Evolutionary conservation across 1,140 invertebrate species (phyloP), one percentile per base, ranked within the genome.

Genomic region (Drosophila albomicans): DNA sequence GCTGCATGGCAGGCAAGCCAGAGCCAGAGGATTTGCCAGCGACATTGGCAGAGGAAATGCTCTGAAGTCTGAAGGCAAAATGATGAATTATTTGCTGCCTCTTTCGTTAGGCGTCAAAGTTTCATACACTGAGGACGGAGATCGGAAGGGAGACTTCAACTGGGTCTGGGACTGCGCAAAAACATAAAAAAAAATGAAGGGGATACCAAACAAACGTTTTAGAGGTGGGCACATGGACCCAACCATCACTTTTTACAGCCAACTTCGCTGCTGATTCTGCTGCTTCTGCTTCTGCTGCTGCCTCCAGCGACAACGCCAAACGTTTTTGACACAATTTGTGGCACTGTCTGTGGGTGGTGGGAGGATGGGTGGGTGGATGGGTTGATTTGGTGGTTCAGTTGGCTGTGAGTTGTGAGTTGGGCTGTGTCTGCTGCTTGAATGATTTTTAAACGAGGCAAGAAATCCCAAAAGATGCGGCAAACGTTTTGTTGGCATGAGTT

Each of bases 391-490:
- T 56, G 52, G 32, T 11, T 56, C 51, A 46, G n/a, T 51, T 5
- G 54, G 54, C 45, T 49, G 48, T 58, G 69, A 28, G 43, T 46
- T 77, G 77, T 68, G 79, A 65, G 80, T 84, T 75, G 45, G 81
- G 85, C 72, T 82, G 81, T 79, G 85, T 89, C 85, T 88, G 85
- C 85, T 88, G 85, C 85, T 88, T 88, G 85, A 88, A 88, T 88
- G 85, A 89, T 88, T 88, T 88, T 88, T 88, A 88, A 88, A 88
- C 85, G 85, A 88, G 85, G 85, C 85, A 88, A 88, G 85, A 88
- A 88, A 88, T 88, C 85, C 85, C 85, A 81, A 88, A 88, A 88
- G 85, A 88, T 88, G 85, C 85, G 85, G 78, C 81, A 84, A 88
- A 69, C 84, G 80, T 79, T 87, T 86, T 82, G 68, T 77, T 87